A percentile compares a stretch with the other conserved stretches of the same genome.
Conservation (phyloP, 2,888 invertebrate species). For the Ethmia dodecea region DNA sequence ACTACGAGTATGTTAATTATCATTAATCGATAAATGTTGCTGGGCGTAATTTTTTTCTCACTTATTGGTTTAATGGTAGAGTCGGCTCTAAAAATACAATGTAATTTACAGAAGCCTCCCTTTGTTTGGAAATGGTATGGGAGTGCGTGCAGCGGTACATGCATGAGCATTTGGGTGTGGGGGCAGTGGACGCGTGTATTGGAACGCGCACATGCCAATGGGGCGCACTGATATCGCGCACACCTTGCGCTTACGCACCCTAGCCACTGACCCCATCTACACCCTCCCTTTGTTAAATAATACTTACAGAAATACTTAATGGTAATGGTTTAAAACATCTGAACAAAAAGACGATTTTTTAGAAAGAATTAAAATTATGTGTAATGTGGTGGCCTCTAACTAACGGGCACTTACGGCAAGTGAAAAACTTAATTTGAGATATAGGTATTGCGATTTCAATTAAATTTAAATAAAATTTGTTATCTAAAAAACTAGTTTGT, state of each 20-base stretch:
- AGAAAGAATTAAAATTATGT: background rate
- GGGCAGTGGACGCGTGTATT: conserved; percentile 44
- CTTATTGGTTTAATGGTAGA: conserved; percentile 25
- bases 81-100: conserved; percentile 1
- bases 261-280: conserved; percentile 59
- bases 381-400: background rate
- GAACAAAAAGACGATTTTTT: background rate
- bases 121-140: conserved; percentile 51
- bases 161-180: conserved; percentile 33
- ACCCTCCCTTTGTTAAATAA: conserved; percentile 26
- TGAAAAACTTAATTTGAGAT: conserved; percentile 1
- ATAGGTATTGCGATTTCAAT: background rate
- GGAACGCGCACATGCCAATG: conserved; percentile 68
- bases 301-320: conserved; percentile 17
- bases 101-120: conserved; percentile 33
- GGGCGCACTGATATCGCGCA: conserved; percentile 65
- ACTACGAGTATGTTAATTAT: conserved; percentile 36
- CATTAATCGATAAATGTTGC: conserved; percentile 42
- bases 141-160: conserved; percentile 35
- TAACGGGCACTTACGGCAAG: conserved; percentile 2
- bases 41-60: conserved; percentile 28
- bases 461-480: conserved; percentile 22
- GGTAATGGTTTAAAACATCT: conserved; percentile 12
- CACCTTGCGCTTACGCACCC: conserved; percentile 69
- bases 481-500: too few relatives aligned